Percentiles rank a stretch among this genome's conserved stretches.
Evolutionary conservation across 2,888 invertebrate genomes (phyloP).

Genomic region (Caenorhabditis drosophilae): DNA sequence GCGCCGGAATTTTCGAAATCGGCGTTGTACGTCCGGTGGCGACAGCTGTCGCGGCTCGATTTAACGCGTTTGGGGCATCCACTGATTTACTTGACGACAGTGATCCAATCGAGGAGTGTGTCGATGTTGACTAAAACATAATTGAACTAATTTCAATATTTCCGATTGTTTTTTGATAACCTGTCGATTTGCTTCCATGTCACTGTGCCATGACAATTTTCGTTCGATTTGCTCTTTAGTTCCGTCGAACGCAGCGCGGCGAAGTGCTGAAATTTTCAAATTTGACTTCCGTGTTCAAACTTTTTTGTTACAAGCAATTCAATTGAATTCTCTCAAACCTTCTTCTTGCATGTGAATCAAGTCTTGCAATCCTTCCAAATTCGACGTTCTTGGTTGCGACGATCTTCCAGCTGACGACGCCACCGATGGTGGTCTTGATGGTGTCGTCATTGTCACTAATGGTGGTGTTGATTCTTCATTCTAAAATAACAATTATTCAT

Average conservation of each 20-base stretch:
- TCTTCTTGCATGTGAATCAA: conserved; percentile 39
- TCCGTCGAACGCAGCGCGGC: conserved; percentile 19
- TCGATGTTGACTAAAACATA: conserved; percentile 18
- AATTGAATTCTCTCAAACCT: no score
- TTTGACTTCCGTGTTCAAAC: no score
- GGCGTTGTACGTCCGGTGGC: no score
- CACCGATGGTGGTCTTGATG: conserved; percentile 27
- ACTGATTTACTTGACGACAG: conserved; percentile 31
- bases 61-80: conserved; percentile 24
- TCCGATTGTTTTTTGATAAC: conserved; percentile 1
- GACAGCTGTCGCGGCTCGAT: neutral
- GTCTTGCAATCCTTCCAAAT: conserved; percentile 33
- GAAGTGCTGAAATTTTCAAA: conserved; percentile 21
- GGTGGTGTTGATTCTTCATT: conserved; percentile 14
- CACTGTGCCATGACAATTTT: conserved; percentile 39
- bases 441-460: conserved; percentile 17
- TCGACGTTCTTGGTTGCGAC: conserved; percentile 4
- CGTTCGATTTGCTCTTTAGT: conserved; percentile 8
- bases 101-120: conserved; percentile 25
- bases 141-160: neutral
- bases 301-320: no score
- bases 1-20: conserved; percentile 27
- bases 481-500: no score
- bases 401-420: conserved; percentile 6
- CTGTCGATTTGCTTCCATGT: conserved; percentile 28